Percentiles rank a stretch among this genome's conserved stretches.
phyloP scores from a whole-genome alignment of 1,140 invertebrate genomes.

The Camponotus pennsylvanicus region DNA sequence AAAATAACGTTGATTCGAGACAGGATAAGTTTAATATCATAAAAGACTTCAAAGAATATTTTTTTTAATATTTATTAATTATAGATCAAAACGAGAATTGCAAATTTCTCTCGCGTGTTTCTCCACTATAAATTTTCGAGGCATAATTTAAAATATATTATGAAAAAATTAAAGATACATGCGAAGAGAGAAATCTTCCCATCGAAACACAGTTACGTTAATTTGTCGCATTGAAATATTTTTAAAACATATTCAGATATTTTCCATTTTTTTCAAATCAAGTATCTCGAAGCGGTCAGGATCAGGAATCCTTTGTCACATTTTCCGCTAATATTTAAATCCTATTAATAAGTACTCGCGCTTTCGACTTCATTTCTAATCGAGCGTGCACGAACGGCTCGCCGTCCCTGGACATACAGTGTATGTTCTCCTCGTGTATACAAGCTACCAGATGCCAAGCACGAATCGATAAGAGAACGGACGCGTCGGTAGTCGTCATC shows the following conservation, averaged over 20 bases:
- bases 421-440: constrained; percentile 31
- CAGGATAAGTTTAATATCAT: background rate
- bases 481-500: constrained; percentile 65
- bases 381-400: background rate
- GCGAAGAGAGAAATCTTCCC: background rate
- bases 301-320: background rate
- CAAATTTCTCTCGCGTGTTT: background rate
- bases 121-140: background rate
- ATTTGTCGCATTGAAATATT: background rate
- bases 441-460: constrained; percentile 68
- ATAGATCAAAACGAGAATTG: background rate
- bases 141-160: background rate
- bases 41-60: background rate
- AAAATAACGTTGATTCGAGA: constrained; percentile 6
- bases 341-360: constrained; percentile 30
- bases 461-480: constrained; percentile 46
- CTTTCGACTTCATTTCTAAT: constrained; percentile 31
- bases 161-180: background rate
- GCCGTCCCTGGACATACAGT: constrained; percentile 29
- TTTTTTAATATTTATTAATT: constrained; percentile 10
- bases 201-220: background rate
- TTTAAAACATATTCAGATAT: background rate
- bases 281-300: background rate
- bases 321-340: constrained; percentile 31
- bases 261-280: background rate